Evolutionary conservation across 2,797 vertebrate species (phyloP), one percentile per base, ranked within the genome.

Genomic region (Zenarchopterus dispar): DNA sequence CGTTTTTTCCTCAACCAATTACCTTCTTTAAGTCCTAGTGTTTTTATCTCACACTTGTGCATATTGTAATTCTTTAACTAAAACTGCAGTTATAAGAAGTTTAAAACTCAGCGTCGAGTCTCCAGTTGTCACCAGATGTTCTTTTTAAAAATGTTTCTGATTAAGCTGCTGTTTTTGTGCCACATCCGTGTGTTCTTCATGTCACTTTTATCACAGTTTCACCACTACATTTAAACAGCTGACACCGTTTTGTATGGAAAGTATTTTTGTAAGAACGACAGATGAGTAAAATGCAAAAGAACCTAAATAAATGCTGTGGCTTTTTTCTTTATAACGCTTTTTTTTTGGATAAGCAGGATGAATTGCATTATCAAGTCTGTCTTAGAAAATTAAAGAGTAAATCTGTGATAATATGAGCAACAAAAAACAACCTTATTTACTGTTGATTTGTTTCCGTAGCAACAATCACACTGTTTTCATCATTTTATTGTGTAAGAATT

Each of bases 191-290:
- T 16, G 4, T 15, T 39, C 9, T 22, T 8, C 19, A 1, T 42
- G 47, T 58, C 53, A 58, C 56, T 39, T 28, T 9, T 41, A 6
- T 22, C 49, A 42, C 1, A 2, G 10, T 63, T 56, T 75, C 50
- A 64, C 39, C 28, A 23, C 21, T 70, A 48, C 23, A 50, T 75
- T 56, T 47, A 19, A 75, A 64, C 31, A 26, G 36, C 62, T 39
- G 52, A 41, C n/a, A 0, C 11, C 21, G 31, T 82, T 82, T 85
- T 78, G 56, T 84, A 86, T 56, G 6, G 44, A 78, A 58, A 61
- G 16, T 81, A 83, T 87, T 89, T 90, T 88, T 84, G 19, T 65
- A 81, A 75, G 18, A 77, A 72, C 67, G 24, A 19, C 24, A 50
- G 31, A 18, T 9, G 10, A 69, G 28, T 76, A 45, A 75, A 78